phyloP scores from a whole-genome alignment of 2,888 invertebrate species.

The Cyclophora punctaria region DNA sequence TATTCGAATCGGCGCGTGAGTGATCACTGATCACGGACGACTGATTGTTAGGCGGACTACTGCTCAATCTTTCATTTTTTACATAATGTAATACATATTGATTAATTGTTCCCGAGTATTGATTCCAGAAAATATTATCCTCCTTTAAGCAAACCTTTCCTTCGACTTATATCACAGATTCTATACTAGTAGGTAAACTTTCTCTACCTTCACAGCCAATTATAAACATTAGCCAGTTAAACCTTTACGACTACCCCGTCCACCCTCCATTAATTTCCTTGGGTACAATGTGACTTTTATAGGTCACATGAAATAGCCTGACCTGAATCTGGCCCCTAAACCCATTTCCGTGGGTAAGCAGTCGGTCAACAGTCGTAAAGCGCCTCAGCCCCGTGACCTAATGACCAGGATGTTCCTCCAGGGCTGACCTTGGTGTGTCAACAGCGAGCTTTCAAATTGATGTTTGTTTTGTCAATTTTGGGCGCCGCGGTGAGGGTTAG shows the following conservation, averaged over 20 bases:
- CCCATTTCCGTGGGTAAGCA: conserved; percentile 14
- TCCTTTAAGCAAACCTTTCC: no score
- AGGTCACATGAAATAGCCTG: conserved; percentile 9
- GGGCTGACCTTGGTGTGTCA: conserved; percentile 35
- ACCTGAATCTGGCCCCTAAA: conserved; percentile 15
- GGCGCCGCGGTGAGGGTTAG: neutral
- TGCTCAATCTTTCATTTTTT: no score
- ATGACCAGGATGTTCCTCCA: conserved; percentile 21
- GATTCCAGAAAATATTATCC: no score
- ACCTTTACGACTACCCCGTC: no score
- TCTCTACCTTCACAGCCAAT: no score
- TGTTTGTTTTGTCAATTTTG: conserved; percentile 10
- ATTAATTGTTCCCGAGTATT: no score
- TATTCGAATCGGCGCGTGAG: conserved; percentile 20
- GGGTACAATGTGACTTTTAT: neutral
- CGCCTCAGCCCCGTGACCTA: conserved; percentile 41
- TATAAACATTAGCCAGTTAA: no score
- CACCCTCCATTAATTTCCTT: neutral
- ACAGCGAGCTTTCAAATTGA: conserved; percentile 37
- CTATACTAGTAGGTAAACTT: no score
- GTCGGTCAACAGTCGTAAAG: conserved; percentile 45
- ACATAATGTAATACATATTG: no score
- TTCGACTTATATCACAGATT: no score
- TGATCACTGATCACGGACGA: conserved; percentile 7
- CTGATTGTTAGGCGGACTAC: no score